Base-by-base conservation (phyloP, 2,113 vertebrate genomes). In the Azemiops feae region DNA sequence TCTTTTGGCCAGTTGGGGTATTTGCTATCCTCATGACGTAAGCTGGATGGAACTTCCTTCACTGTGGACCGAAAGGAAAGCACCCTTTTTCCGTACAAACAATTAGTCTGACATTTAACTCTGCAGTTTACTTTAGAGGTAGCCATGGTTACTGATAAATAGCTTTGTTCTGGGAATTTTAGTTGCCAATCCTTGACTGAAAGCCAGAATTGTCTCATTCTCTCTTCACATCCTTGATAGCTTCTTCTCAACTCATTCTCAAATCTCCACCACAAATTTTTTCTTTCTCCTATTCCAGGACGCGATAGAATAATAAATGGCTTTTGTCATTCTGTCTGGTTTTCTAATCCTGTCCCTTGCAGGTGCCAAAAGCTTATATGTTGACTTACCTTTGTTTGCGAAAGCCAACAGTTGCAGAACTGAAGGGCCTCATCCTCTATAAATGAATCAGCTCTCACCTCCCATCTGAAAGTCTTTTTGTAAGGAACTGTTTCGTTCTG, bases 131-230 rank as follows among this genome's bases (percentile, higher is more conserved):
- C 97, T 97, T 96, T 94, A 95, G 89, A 89, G 58, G 97, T 97
- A 97, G 94, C 96, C 96, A 93, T 94, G 95, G 97, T 60, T 94
- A 96, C 96, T 74, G 81, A 90, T 95, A 97, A 97, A 97, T 95
- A 97, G 91, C 92, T 93, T 95, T 94, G 89, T 92, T 91, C 91
- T 96, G 95, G 95, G 95, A 95, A 92, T 92, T 95, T 96, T 95
- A 94, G 94, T 96, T 95, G 96, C 95, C 94, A 95, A 9, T 96
- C 20, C 0, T 89, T 97, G 91, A 93, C 93, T 93, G 87, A 92
- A 94, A 95, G 93, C 90, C 92, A 89, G 90, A 53, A 92, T 94
- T 95, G 90, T 96, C 93, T 95, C 93, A 94, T 94, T 89, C 89
- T 91, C 53, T 47, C 91, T 90, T 50, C 60, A 91, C 94, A 92